A percentile compares a stretch with the other conserved stretches of the same genome.
These are phyloP conservation scores for Netelia fuscicornis DNA, from an alignment of 2,888 invertebrate genomes.

Conservation along the genomic window DNA sequence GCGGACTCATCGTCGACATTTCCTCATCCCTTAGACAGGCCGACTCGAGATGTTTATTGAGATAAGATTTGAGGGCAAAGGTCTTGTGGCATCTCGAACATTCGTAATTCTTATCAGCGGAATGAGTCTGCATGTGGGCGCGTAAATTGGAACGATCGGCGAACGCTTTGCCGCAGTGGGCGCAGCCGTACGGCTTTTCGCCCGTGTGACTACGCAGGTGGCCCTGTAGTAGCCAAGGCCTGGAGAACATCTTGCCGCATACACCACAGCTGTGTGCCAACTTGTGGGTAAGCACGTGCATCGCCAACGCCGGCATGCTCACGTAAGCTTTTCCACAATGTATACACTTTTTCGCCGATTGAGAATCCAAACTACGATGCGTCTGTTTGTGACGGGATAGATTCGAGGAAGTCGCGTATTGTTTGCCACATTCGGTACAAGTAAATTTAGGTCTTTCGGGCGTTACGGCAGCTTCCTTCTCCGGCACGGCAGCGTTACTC, in stretches of 20 bases:
- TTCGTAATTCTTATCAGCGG: conserved; percentile 95
- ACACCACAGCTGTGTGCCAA: conserved; percentile 96
- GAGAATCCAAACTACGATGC: conserved; percentile 94
- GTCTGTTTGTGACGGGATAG: conserved; percentile 96
- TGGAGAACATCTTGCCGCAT: conserved; percentile 97
- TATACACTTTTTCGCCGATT: conserved; percentile 97
- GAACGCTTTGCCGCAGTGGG: conserved; percentile 97
- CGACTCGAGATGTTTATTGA: conserved; percentile 97
- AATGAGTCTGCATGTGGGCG: conserved; percentile 98
- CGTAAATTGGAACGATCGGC: conserved; percentile 97
- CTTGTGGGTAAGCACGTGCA: conserved; percentile 97
- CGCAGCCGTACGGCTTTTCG: conserved; percentile 97
- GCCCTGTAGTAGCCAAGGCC: conserved; percentile 97
- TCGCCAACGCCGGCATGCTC: conserved; percentile 98
- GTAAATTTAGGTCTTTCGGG: conserved; percentile 87
- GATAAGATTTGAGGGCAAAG: conserved; percentile 97
- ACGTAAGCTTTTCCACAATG: conserved; percentile 99
- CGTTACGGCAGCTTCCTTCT: conserved; percentile 80
- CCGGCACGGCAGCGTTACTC: conserved; percentile 86
- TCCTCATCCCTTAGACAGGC: conserved; percentile 90
- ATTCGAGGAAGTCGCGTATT: conserved; percentile 96
- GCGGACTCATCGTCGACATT: conserved; percentile 68
- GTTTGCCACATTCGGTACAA: conserved; percentile 95
- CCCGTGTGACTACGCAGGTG: conserved; percentile 96
- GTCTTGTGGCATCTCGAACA: conserved; percentile 95